phyloP scores from a whole-genome alignment of 2,888 invertebrate species.

The Drosophila merina region DNA sequence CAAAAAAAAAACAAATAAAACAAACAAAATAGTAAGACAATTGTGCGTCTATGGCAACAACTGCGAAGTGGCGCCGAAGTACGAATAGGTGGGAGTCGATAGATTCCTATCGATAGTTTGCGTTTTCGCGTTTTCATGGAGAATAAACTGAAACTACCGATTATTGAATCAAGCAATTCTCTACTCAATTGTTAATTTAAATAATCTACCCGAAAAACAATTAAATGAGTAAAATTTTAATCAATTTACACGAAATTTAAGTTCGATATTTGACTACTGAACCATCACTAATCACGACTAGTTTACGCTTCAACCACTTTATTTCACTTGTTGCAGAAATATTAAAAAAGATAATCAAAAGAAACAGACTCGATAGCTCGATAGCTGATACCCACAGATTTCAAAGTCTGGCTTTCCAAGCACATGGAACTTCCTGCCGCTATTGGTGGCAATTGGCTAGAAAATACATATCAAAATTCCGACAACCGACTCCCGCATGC shows the following conservation, averaged over 20 bases:
- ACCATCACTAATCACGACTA: neutral
- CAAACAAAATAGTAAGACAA: no score
- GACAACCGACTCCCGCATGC: neutral
- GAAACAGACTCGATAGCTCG: no score
- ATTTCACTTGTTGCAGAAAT: no score
- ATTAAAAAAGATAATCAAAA: no score
- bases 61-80: constrained; percentile 14
- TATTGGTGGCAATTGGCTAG: no score
- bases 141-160: neutral
- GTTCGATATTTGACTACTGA: neutral
- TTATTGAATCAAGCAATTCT: neutral
- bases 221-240: neutral
- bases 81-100: neutral
- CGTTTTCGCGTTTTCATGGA: neutral
- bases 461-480: no score
- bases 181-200: no score
- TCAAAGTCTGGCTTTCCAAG: neutral
- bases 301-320: no score
- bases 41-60: neutral
- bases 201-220: no score
- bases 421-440: neutral
- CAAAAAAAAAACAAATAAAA: neutral
- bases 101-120: neutral
- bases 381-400: no score
- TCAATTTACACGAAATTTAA: neutral